phyloP scores from a whole-genome alignment of 1,140 invertebrate genomes.

The Theocolax elegans region DNA sequence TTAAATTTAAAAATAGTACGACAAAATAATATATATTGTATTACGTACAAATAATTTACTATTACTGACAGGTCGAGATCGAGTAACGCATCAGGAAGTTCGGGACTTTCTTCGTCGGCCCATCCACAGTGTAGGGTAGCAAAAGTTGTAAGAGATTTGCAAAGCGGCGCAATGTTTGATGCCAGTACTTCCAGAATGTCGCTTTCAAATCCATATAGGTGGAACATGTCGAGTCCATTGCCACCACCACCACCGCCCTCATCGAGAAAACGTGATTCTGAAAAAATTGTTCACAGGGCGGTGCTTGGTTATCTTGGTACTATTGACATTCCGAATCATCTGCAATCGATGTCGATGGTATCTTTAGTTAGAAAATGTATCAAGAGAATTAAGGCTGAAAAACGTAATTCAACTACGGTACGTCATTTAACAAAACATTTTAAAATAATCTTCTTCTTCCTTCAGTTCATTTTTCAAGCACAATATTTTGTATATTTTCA shows the following conservation, averaged over 20 bases:
- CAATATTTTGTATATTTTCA: too few species aligned
- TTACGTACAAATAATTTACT: too few species aligned
- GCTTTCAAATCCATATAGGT: conserved; percentile 51
- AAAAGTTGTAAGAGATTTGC: conserved; percentile 70
- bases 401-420: conserved; percentile 84
- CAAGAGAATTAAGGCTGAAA: conserved; percentile 87
- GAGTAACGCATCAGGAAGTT: conserved; percentile 19
- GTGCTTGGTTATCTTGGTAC: conserved; percentile 95
- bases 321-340: conserved; percentile 92
- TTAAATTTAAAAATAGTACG: too few species aligned
- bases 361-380: conserved; percentile 83
- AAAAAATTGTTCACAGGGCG: conserved; percentile 80
- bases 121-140: conserved; percentile 66
- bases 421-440: too few species aligned
- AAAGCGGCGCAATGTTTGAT: conserved; percentile 69
- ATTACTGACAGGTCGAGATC: conserved; percentile 27
- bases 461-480: too few species aligned
- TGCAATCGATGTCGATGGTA: conserved; percentile 79
- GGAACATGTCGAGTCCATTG: conserved; percentile 61
- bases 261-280: conserved; percentile 63
- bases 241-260: conserved; percentile 64
- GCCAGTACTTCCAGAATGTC: conserved; percentile 11
- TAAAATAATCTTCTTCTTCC: too few species aligned
- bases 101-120: conserved; percentile 24
- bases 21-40: too few species aligned